Conservation (phyloP, 2,888 invertebrate species). For the Pyrrhia umbra region DNA sequence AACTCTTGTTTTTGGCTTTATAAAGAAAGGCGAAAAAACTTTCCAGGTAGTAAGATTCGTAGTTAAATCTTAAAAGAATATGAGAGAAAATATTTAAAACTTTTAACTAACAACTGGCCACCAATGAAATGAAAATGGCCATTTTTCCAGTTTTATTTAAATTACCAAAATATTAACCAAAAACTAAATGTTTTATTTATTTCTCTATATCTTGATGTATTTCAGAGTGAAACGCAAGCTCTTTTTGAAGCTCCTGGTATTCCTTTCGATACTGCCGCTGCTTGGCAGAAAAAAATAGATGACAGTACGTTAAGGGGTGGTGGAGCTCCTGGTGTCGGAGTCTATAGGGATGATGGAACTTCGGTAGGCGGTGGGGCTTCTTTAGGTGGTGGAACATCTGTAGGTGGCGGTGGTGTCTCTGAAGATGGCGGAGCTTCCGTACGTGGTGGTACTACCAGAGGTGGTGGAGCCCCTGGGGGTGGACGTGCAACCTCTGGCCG, state of each 20-base stretch:
- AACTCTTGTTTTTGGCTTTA: too few species aligned
- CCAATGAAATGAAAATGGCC: too few species aligned
- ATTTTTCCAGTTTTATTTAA: neutral
- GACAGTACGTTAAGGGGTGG: neutral
- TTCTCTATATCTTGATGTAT: too few species aligned
- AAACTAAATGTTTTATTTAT: neutral
- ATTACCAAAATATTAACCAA: neutral
- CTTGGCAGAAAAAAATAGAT: neutral
- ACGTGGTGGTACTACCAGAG: neutral
- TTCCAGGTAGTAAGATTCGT: too few species aligned
- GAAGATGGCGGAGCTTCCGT: neutral
- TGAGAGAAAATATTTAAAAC: too few species aligned
- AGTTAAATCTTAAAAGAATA: too few species aligned
- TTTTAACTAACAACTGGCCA: too few species aligned
- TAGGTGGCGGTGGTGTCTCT: neutral
- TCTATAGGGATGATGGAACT: neutral
- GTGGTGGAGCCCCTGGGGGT: neutral
- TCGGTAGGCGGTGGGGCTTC: neutral
- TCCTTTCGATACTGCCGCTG: neutral
- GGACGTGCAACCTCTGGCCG: too few species aligned
- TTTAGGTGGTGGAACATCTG: neutral
- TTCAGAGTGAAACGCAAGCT: conserved; percentile 17
- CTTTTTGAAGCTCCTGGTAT: neutral
- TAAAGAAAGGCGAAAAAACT: too few species aligned
- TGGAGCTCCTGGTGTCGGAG: neutral